Percentiles rank a stretch among this genome's conserved stretches.
phyloP scores from a whole-genome alignment of 2,888 invertebrate genomes.

The Drosophila formosana region DNA sequence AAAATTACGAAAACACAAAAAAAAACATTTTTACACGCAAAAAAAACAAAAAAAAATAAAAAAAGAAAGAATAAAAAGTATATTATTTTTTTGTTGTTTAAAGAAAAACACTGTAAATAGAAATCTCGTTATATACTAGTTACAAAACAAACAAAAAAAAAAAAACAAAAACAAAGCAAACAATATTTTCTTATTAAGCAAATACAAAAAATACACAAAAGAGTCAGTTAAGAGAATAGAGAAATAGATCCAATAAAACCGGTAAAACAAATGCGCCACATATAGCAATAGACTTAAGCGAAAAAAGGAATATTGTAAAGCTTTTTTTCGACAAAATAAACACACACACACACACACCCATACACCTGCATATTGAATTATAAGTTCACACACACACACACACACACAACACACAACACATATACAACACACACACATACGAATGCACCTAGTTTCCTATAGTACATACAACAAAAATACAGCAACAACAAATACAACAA shows the following conservation, averaged over 20 bases:
- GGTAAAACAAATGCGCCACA: conserved; percentile 31
- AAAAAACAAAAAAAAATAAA: conserved; percentile 10
- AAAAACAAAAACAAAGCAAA: conserved; percentile 30
- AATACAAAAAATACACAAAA: not conserved
- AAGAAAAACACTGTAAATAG: conserved; percentile 66
- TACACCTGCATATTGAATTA: conserved; percentile 34
- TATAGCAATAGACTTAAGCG: conserved; percentile 40
- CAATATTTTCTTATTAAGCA: conserved; percentile 53
- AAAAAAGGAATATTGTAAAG: conserved; percentile 42
- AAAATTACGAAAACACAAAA: conserved; percentile 29
- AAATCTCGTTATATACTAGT: conserved; percentile 74
- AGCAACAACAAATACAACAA: conserved; percentile 23
- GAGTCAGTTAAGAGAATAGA: conserved; percentile 8
- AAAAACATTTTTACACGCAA: conserved; percentile 35
- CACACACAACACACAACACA: conserved; percentile 25
- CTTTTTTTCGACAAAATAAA: conserved; percentile 21
- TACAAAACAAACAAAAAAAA: conserved; percentile 37
- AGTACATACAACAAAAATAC: conserved; percentile 55
- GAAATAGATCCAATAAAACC: conserved; percentile 25
- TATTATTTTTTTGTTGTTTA: conserved; percentile 56
- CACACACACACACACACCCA: conserved; percentile 47
- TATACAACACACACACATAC: conserved; percentile 52
- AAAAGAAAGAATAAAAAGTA: conserved; percentile 19
- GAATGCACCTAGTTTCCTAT: conserved; percentile 76
- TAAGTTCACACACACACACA: conserved; percentile 20